Base-by-base conservation (phyloP, 2,797 vertebrate species). In the Cercopithecus petaurista region DNA sequence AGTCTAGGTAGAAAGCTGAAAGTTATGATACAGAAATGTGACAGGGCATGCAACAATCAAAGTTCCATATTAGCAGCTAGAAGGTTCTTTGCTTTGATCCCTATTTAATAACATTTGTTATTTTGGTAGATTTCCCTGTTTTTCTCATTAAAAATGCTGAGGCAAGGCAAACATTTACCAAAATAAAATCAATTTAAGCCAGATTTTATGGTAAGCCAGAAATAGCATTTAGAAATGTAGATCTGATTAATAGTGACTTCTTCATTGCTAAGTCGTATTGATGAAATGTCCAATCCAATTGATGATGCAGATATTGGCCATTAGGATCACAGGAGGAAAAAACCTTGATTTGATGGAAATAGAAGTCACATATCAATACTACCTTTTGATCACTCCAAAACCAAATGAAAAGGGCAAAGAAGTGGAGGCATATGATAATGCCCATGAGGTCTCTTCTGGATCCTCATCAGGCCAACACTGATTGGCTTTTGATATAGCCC, bases 301-400 rank as follows among this genome's bases (percentile, higher is more conserved):
- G 90, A 92, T 67, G 76, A 36, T 92, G 12, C 33, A 92, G 33
- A 52, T 95, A 96, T 88, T 90, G 93, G 91, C 73, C 22, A 88
- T 21, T 4, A 77, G 73, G 17, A 83, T 95, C 79, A 94, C 30
- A 59, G 73, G 43, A 95, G 15, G 14, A 82, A 77, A 92, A 90
- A 61, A 4, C n/a, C 73, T 75, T 93, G 80, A 84, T 92, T 89
- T 92, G 94, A 79, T 83, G 82, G 43, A 79, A 96, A 95, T 30
- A 84, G 36, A 33, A 95, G 82, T 79, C 59, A 96, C 4, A 30
- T 75, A 59, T 92, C 93, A 97, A 80, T 72, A 67, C 3, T 12
- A 36, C 6, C 36, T 94, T 33, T 59, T 88, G 73, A 55, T 95
- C 12, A 76, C 48, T 59, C 36, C 76, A 83, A 96, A 96, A 70